Evolutionary conservation across 37 sponge, comb jelly and placozoan genomes (phyloP).

Genomic region (Beroe ovata): DNA sequence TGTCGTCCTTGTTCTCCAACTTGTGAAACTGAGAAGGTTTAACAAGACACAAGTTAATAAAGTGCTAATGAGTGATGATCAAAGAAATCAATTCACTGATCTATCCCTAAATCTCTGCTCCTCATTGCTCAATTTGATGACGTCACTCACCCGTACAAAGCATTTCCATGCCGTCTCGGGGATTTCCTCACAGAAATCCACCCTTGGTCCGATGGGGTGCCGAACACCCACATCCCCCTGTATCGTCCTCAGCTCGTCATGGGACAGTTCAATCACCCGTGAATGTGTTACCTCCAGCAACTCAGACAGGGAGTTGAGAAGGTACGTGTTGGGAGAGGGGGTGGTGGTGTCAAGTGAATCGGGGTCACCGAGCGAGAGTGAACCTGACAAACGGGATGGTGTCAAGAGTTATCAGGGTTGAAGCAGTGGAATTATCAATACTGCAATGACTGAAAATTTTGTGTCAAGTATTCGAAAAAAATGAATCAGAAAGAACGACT

Average conservation of each 20-base stretch:
- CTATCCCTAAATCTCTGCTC: no score
- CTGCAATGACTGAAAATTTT: no score
- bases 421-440: no score
- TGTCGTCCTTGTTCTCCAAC: constrained; percentile 2
- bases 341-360: neutral
- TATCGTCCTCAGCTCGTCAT: constrained; percentile 4
- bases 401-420: no score
- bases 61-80: no score
- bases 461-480: no score
- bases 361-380: no score
- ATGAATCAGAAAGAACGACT: no score
- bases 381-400: no score
- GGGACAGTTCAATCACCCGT: neutral
- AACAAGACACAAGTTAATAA: no score
- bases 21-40: constrained; percentile 63
- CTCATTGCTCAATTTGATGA: no score
- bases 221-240: neutral
- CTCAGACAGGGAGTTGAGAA: neutral
- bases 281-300: constrained; percentile 1
- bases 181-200: constrained; percentile 15
- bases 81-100: no score
- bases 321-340: constrained; percentile 27
- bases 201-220: constrained; percentile 4
- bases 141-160: constrained; percentile 13
- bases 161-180: constrained; percentile 26